Percentiles rank a stretch among this genome's conserved stretches.
phyloP scores from a whole-genome alignment of 2,797 vertebrate genomes.

The Acropternis orthonyx region DNA sequence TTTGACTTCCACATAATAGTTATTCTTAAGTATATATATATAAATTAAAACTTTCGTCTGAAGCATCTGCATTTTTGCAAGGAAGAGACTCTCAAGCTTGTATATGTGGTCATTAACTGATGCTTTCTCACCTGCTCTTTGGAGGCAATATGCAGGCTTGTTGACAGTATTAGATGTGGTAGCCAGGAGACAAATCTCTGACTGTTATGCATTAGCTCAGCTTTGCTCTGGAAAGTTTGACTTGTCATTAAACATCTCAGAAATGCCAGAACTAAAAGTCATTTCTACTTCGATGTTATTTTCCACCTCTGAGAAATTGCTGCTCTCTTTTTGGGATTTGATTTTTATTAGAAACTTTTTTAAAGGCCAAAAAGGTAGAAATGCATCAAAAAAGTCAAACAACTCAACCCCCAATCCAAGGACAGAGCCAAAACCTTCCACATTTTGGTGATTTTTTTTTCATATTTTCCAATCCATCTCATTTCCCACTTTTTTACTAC shows the following conservation, averaged over 20 bases:
- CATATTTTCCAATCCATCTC: not conserved
- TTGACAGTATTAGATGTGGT: constrained; percentile 9
- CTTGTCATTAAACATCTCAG: constrained; percentile 51
- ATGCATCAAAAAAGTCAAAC: constrained; percentile 24
- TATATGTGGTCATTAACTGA: not conserved
- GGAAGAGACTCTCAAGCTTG: not conserved
- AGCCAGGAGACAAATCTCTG: constrained; percentile 30
- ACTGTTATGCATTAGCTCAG: constrained; percentile 22
- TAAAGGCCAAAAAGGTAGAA: constrained; percentile 51
- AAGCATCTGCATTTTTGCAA: not conserved
- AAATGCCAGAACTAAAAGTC: constrained; percentile 55
- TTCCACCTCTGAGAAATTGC: constrained; percentile 45
- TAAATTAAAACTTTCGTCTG: not conserved
- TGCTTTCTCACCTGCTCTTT: constrained; percentile 8
- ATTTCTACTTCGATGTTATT: constrained; percentile 48
- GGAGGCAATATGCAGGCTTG: not conserved
- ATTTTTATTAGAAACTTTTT: constrained; percentile 59
- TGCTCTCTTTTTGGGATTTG: constrained; percentile 32
- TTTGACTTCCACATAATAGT: not conserved
- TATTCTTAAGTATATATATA: not conserved
- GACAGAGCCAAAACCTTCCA: not conserved
- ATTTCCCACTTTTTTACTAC: not conserved
- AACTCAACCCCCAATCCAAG: not conserved
- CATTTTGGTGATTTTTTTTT: not conserved
- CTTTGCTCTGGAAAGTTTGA: constrained; percentile 41